A percentile compares a stretch with the other conserved stretches of the same genome.
These are phyloP conservation scores for Ceramica pisi DNA, from an alignment of 2,888 invertebrate genomes.

Conservation along the genomic window DNA sequence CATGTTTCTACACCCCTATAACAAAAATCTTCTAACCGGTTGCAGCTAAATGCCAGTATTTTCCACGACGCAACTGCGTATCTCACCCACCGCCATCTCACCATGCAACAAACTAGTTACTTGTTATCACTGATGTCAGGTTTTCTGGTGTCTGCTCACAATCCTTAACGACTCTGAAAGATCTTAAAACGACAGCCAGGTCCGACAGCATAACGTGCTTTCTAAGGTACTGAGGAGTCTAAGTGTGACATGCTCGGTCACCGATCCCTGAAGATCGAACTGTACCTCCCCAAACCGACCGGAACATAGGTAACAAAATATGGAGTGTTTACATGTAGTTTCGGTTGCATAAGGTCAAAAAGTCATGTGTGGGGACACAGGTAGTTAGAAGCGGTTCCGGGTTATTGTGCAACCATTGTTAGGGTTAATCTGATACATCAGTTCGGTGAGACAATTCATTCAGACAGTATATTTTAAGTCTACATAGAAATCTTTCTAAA, in stretches of 20 bases:
- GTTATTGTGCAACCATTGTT: constrained; percentile 57
- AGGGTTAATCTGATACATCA: constrained; percentile 58
- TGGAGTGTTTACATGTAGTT: constrained; percentile 33
- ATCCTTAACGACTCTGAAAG: no score
- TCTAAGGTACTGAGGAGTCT: background rate
- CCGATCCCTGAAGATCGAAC: background rate
- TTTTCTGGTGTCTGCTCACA: no score
- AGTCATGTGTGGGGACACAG: constrained; percentile 40
- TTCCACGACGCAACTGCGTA: no score
- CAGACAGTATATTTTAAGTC: background rate
- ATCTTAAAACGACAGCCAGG: no score
- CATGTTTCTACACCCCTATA: background rate
- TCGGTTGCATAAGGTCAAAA: constrained; percentile 47
- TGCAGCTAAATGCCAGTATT: no score
- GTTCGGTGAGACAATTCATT: constrained; percentile 23
- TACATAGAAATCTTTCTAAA: no score
- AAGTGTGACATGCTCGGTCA: background rate
- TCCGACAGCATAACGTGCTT: background rate
- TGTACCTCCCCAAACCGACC: background rate
- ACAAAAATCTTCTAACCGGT: no score
- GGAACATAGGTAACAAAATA: constrained; percentile 17
- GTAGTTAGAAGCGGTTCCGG: constrained; percentile 56
- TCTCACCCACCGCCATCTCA: no score
- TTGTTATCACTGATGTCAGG: no score
- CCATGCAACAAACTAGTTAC: no score